Conservation (phyloP, 1,140 invertebrate species). For the Drosophila malerkotliana region DNA sequence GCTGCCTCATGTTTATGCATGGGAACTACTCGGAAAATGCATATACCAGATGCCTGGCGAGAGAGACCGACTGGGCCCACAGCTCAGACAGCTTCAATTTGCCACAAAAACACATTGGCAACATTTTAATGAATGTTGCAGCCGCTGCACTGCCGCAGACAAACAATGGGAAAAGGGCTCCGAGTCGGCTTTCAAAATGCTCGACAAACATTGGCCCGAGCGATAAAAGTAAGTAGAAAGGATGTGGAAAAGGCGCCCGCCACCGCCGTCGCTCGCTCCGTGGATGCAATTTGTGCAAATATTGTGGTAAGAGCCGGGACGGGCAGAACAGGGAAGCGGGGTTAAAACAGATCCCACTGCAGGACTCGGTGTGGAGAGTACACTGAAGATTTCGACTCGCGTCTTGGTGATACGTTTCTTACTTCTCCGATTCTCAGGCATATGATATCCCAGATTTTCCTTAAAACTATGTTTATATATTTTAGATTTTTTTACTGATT, state of each 20-base stretch:
- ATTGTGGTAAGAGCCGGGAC: slow-evolving; percentile 50
- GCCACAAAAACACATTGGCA: slow-evolving; percentile 81
- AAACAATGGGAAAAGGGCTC: slow-evolving; percentile 68
- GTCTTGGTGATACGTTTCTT: no score
- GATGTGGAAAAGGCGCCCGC: slow-evolving; percentile 48
- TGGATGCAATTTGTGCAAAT: slow-evolving; percentile 75
- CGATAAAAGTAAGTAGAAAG: slow-evolving; percentile 77
- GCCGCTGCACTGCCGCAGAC: slow-evolving; percentile 38
- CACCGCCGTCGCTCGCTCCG: slow-evolving; percentile 26
- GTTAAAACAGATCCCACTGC: slow-evolving; percentile 38
- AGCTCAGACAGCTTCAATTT: slow-evolving; percentile 73
- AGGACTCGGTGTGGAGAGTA: slow-evolving; percentile 11
- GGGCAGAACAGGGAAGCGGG: background rate
- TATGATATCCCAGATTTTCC: no score
- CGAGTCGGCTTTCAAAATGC: slow-evolving; percentile 64
- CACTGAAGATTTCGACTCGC: background rate
- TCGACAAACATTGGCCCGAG: slow-evolving; percentile 71
- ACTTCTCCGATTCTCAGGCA: no score
- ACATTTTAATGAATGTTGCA: slow-evolving; percentile 81
- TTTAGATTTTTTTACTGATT: no score
- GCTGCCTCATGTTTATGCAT: slow-evolving; percentile 50
- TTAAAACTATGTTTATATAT: no score
- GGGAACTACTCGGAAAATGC: slow-evolving; percentile 62
- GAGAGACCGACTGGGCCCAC: slow-evolving; percentile 15
- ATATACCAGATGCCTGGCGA: slow-evolving; percentile 38